Base-by-base conservation (phyloP, 2,113 vertebrate species). In the Cynopterus brachyotis region DNA sequence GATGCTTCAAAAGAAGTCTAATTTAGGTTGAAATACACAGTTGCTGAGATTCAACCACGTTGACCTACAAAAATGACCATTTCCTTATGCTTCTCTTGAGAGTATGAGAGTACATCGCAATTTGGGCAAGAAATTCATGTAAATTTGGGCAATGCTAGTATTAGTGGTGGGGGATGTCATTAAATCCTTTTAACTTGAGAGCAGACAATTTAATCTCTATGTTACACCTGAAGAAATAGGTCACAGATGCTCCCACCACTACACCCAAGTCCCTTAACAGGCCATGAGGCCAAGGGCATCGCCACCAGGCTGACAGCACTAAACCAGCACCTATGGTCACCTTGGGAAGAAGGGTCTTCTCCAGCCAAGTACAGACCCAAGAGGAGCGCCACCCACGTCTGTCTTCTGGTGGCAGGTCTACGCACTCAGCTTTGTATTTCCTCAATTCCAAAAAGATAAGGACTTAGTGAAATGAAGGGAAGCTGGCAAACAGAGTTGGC, bases 91-190 rank as follows among this genome's bases (percentile, higher is more conserved):
- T 72, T n/a, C 35, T 62, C 35, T 62, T 64, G 11, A 53, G 2
- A 69, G 50, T 20, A 1, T 81, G 9, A 80, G 37, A 47, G 6
- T 30, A 9, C 9, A 16, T 45, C 9, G 40, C 35, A 32, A 19
- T 84, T 50, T 28, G 1, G 17, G 32, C 70, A 45, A 73, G 6
- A 73, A 64, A 64, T 64, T 64, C 62, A 64, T 30, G 57, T 13
- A 6, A 26, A 59, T 24, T 11, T 53, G 53, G 30, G 81, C 32
- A 0, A 26, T 1, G 10, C 0, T 10, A 9, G 17, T 6, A n/a
- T 28, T 20, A 45, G 35, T 47, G 76, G 17, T 37, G 32, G 9
- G 16, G 0, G 28, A 12, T 40, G 17, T 64, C 62, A 30, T 17
- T 67, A 28, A 47, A 78, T 42, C 12, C 24, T 80, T 53, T 4